Evolutionary conservation across 1,140 invertebrate genomes (phyloP).

Genomic region (Antheraea mylitta): DNA sequence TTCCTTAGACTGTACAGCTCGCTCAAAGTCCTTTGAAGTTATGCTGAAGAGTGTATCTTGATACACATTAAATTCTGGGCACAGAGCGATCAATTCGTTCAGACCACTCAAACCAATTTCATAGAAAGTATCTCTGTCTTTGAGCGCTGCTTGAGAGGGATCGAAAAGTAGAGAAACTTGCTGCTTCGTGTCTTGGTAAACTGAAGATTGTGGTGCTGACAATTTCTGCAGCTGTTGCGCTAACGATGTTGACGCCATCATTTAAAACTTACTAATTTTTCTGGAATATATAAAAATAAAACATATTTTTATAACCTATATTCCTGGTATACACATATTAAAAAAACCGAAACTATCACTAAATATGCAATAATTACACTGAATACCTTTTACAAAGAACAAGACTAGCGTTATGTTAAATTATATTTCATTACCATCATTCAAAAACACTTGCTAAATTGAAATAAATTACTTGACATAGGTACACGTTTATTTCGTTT

Average conservation of each 20-base stretch:
- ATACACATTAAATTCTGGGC: constrained; percentile 86
- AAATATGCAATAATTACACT: no score
- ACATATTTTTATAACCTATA: neutral
- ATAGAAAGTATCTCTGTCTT: constrained; percentile 90
- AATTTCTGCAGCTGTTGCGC: constrained; percentile 90
- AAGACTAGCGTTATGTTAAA: no score
- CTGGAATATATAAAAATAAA: neutral
- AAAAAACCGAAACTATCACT: neutral
- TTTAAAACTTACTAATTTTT: neutral
- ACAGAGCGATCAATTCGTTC: constrained; percentile 87
- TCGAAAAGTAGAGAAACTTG: constrained; percentile 92
- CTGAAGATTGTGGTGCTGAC: constrained; percentile 87
- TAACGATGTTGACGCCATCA: constrained; percentile 85
- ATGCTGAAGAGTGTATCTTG: constrained; percentile 87
- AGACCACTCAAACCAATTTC: constrained; percentile 92
- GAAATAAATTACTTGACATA: no score
- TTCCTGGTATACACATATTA: neutral
- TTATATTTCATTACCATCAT: no score
- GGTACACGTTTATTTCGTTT: no score
- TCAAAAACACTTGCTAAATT: no score
- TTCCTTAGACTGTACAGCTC: constrained; percentile 86
- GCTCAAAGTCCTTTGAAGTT: constrained; percentile 86
- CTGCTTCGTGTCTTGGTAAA: constrained; percentile 84
- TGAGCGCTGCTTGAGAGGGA: constrained; percentile 91
- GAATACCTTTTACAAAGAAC: no score